Base-by-base conservation (phyloP, 1,140 invertebrate genomes). In the Bombus ignitus region DNA sequence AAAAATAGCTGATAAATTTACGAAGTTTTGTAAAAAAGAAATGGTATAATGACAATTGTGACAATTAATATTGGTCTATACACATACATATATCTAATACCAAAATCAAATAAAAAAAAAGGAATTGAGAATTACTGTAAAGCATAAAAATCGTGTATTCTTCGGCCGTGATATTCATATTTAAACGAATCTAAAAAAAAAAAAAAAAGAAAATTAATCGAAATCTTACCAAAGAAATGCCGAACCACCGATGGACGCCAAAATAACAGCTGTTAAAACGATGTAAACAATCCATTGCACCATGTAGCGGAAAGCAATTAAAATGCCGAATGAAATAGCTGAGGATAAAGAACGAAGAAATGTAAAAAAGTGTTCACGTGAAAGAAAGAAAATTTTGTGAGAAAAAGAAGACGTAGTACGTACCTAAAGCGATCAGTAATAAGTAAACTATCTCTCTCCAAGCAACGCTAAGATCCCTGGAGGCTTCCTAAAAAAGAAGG, bases 251-350 rank as follows among this genome's bases (percentile, higher is more conserved):
- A 97, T 93, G 70, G 96, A 96, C 22, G 96, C 96, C 3, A 97
- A 53, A 32, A 96, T 94, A 18, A 96, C 95, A 3, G 96, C 95
- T 53, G 96, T 92, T 15, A 98, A 93, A 37, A 97, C 96, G 12
- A 97, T 91, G 96, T 97, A 98, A 77, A 98, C 96, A 35, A 98
- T 95, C 73, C 96, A 92, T 73, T 96, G 96, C 8, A 96, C 97
- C 44, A 97, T 91, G 90, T 96, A 97, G 85, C 96, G 95, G 83
- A 97, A 96, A 39, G 97, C 93, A 44, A 97, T 91, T 18, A 97
- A 93, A 57, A 97, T 95, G 6, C 96, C 87, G 35, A 97, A 70
- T 1, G 97, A 96, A 77, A 96, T 94, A 37, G 94, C 97, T 97
- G 94, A 82, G 95, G 83, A 68, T 57, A 18, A 53, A 68, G 72